These are phyloP conservation scores for Andrena cerasifolii DNA, from an alignment of 1,140 invertebrate species.

Conservation along the genomic window DNA sequence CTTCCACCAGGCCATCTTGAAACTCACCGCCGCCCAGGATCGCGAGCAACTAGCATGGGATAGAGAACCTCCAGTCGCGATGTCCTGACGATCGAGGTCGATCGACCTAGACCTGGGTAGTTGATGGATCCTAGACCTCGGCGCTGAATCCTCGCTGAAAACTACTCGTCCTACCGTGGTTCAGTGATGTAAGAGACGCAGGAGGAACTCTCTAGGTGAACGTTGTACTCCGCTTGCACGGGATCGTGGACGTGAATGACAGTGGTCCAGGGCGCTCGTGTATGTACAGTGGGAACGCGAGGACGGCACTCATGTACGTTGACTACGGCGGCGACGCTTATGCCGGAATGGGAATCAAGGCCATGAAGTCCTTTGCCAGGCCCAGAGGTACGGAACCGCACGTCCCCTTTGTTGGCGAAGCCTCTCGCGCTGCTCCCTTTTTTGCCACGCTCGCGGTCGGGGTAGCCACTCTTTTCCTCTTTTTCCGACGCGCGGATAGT, in stretches of 20 bases:
- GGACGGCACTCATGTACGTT: conserved; percentile 79
- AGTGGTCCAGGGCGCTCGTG: conserved; percentile 62
- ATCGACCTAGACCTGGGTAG: too few relatives aligned
- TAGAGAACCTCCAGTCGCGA: not conserved
- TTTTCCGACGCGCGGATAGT: too few relatives aligned
- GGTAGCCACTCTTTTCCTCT: too few relatives aligned
- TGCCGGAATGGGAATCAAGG: conserved; percentile 83
- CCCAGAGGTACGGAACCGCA: conserved; percentile 78
- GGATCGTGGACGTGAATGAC: conserved; percentile 44
- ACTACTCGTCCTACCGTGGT: too few relatives aligned
- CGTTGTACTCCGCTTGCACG: too few relatives aligned
- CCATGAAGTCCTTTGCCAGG: conserved; percentile 83
- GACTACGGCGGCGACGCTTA: conserved; percentile 78
- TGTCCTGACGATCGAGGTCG: not conserved
- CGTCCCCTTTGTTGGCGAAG: not conserved
- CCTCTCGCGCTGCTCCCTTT: not conserved
- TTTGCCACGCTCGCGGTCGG: not conserved
- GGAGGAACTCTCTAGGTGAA: too few relatives aligned
- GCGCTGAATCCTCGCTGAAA: too few relatives aligned
- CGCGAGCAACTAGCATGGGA: conserved; percentile 9
- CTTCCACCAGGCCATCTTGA: too few relatives aligned
- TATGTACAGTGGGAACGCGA: conserved; percentile 70
- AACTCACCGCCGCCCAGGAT: too few relatives aligned
- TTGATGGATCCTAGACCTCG: too few relatives aligned
- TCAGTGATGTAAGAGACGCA: conserved; percentile 13